Evolutionary conservation across 2,888 invertebrate species (phyloP), one percentile per base, ranked within the genome.

Genomic region (Pediacus dermestoides): DNA sequence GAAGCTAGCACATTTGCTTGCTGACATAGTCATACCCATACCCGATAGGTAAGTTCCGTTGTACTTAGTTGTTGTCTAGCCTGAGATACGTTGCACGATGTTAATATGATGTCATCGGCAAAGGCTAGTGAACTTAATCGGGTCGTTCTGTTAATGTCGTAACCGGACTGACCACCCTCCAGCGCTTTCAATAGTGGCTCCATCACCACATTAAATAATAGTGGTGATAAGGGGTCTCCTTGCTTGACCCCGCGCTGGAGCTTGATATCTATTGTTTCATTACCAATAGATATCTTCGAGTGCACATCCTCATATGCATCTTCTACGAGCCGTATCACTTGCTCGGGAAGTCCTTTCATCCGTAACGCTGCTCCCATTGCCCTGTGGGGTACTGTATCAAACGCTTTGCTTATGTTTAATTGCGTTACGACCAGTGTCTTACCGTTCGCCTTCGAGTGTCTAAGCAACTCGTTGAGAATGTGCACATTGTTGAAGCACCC

Each of bases 351-450:
- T 7, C 65, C 68, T 18, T 58, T 50, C 3, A 41, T 41, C 12
- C 52, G 42, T 35, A 72, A 54, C 27, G 64, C 53, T 2, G 48
- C 49, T 16, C 48, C 31, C 1, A 68, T 41, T 2, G 40, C 36
- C 10, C 12, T 6, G 30, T 61, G 56, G 10, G 58, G 55, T 3
- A 56, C 45, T 1, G 57, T 63, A 43, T 70, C 70, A 45, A 68
- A 71, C 2, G 70, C 71, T 49, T 70, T 71, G 8, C 64, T 57
- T 15, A 71, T 62, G 47, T 72, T 71, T 13, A 72, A 49, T 22
- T 64, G 60, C 34, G 60, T 65, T 32, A 66, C 50, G 42, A 67
- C 68, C 42, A 70, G 55, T 21, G 60, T 57, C 6, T 39, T 14
- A 25, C 37, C 32, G 34, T 53, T 57, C 36, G 53, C 42, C 47